Base-by-base conservation (phyloP, 1,140 invertebrate genomes). In the Tetramorium simillimum region DNA sequence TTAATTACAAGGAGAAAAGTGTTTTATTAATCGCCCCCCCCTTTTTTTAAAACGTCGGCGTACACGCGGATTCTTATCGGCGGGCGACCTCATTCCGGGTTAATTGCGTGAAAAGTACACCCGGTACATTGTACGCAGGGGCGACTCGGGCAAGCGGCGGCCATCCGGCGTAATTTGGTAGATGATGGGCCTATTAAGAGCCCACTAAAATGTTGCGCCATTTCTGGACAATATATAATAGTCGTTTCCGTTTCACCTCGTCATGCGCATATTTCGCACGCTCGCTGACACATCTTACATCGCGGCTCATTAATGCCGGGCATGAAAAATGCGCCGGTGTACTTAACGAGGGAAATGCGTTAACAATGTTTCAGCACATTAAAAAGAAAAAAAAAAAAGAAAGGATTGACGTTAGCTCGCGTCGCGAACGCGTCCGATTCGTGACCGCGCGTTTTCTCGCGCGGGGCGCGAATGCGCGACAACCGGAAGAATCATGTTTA, bases 101-200 rank as follows among this genome's bases (percentile, higher is more conserved):
- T 87, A 89, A 90, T 89, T 89, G 88, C 85, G 72, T 60, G 88
- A 89, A 89, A 89, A 90, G 88, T 72, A 89, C 78, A 88, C 33
- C 51, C 46, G 86, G 28, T 69, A 60, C 63, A 58, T 65, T 58
- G 56, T 76, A 49, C 37, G 21, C 37, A 43, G 62, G 46, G 33
- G 21, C 21, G 24, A 62, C 9, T 65, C 9, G 56, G 60, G 33
- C 58, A 75, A 63, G 67, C 51, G 62, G 58, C 51, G 60, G 56
- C 14, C 51, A 72, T 82, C n/a, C 73, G 58, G 12, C 67, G 88
- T 85, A 90, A 89, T 89, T 90, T 84, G 78, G 67, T 73, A 51
- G 78, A 90, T 75, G 89, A 90, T 78, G 89, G 60, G 49, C 76
- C 56, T 73, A 84, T 89, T 87, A 87, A 89, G 65, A 21, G 72